Evolutionary conservation across 2,797 vertebrate species (phyloP).

Genomic region (Brachyrhaphis roseni): DNA sequence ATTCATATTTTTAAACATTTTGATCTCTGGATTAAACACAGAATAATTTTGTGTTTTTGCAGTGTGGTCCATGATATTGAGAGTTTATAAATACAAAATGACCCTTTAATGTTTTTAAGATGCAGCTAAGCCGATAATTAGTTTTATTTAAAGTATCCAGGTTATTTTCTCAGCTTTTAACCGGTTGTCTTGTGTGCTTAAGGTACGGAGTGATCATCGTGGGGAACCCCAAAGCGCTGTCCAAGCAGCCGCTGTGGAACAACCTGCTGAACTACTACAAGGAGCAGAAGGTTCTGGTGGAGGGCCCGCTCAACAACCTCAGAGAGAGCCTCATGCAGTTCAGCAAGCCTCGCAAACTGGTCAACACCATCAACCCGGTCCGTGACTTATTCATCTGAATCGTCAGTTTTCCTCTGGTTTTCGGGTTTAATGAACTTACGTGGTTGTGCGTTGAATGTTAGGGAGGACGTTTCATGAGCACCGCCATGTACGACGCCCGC

Average conservation of each 20-base stretch:
- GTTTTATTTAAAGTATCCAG: not conserved
- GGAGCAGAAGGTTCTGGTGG: constrained; percentile 98
- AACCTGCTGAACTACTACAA: constrained; percentile 99
- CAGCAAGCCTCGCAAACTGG: constrained; percentile 98
- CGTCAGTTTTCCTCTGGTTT: not conserved
- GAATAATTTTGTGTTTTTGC: no score
- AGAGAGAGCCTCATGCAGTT: constrained; percentile 99
- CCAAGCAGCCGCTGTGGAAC: constrained; percentile 98
- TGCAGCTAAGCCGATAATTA: no score
- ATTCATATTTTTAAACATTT: no score
- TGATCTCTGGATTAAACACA: no score
- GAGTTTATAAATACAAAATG: not conserved
- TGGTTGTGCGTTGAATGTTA: constrained; percentile 48
- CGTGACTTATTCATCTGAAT: constrained; percentile 55
- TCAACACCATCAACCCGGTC: constrained; percentile 98
- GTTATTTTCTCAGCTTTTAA: not conserved
- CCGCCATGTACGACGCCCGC: constrained; percentile 97
- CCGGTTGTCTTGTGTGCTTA: not conserved
- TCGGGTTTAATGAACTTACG: not conserved
- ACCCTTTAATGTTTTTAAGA: not conserved
- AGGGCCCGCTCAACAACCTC: constrained; percentile 97
- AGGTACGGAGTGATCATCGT: constrained; percentile 99
- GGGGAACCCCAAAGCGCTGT: constrained; percentile 96
- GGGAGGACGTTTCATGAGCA: constrained; percentile 99
- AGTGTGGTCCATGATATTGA: not conserved